These are phyloP conservation scores for Ophioninae sp. DNA, from an alignment of 2,888 invertebrate species.

Conservation along the genomic window DNA sequence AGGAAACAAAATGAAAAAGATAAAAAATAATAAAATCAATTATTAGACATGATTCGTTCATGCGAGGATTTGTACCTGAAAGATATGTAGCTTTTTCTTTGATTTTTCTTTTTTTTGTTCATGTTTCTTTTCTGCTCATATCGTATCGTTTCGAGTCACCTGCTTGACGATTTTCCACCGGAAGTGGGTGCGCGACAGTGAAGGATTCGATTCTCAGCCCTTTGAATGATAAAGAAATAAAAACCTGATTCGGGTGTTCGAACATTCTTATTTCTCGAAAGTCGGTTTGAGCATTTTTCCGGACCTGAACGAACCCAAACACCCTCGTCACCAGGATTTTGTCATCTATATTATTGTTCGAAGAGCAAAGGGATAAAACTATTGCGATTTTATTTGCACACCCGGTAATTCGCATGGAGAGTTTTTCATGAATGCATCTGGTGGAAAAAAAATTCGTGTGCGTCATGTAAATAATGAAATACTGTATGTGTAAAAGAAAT, in stretches of 20 bases:
- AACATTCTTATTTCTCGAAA: too few relatives aligned
- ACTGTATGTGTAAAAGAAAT: conserved; percentile 37
- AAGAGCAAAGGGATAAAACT: neutral
- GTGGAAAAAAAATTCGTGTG: conserved; percentile 44
- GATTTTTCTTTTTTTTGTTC: conserved; percentile 47
- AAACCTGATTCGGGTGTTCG: neutral
- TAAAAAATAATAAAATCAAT: conserved; percentile 30
- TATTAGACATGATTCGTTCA: conserved; percentile 69
- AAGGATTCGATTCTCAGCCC: neutral
- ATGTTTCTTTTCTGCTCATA: neutral
- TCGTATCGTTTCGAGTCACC: conserved; percentile 35
- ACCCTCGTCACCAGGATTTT: neutral
- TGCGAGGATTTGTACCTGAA: conserved; percentile 78
- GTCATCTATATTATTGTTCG: neutral
- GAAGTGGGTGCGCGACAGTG: neutral
- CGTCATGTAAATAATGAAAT: conserved; percentile 59
- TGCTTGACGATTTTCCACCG: conserved; percentile 13
- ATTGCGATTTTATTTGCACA: neutral
- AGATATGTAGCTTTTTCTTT: conserved; percentile 65
- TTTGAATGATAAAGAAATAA: neutral
- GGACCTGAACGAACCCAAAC: neutral
- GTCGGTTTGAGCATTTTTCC: too few relatives aligned
- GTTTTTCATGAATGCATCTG: conserved; percentile 8
- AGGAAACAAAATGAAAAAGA: conserved; percentile 21
- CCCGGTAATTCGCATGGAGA: neutral